Base-by-base conservation (phyloP, 2,888 invertebrate species). In the Caenorhabditis sp. region DNA sequence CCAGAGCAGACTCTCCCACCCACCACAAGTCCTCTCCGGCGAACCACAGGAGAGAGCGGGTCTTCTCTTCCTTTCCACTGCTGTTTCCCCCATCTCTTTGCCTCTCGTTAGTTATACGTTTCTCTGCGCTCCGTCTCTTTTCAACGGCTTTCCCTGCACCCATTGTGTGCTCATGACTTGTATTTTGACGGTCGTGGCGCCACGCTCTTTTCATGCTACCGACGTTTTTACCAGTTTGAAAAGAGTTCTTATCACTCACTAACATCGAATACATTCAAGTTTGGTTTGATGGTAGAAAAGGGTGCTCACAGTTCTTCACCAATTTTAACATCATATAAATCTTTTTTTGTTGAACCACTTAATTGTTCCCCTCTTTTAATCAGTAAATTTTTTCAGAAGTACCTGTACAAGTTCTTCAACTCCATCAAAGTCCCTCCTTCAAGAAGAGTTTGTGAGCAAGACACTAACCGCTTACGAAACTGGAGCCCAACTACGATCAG, bases 121-220 rank as follows among this genome's bases (percentile, higher is more conserved):
- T 37, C 35, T 39, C 53, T n/a, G 2, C 46, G 26, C 35, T 30
- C 22, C 22, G 35, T 53, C 24, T 32, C 26, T 52, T 20, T n/a
- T 30, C 32, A 20, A 22, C 24, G 53, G 39, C 26, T 20, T 53
- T 50, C 45, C 70, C 46, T 70, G 70, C 70, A 70, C 70, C 70
- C 70, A 59, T 59, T 59, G 59, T 70, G 70, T 70, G 59, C 70
- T 61, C 70, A 70, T 70, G 70, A 70, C 45, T 70, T 59, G 59
- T 70, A 58, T 68, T 68, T 68, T 68, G 68, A 43, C 32, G 43
- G 43, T 41, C 37, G 24, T 30, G 45, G 45, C 24, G 30, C 6
- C n/a, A n/a, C 30, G 37, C 43, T 55, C 65, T 46, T 46, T 37
- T 65, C n/a, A n/a, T n/a, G n/a, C 37, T 32, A 45, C 35, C 45